Evolutionary conservation across 2,113 vertebrate genomes (phyloP).

Genomic region (Cavia aperea): DNA sequence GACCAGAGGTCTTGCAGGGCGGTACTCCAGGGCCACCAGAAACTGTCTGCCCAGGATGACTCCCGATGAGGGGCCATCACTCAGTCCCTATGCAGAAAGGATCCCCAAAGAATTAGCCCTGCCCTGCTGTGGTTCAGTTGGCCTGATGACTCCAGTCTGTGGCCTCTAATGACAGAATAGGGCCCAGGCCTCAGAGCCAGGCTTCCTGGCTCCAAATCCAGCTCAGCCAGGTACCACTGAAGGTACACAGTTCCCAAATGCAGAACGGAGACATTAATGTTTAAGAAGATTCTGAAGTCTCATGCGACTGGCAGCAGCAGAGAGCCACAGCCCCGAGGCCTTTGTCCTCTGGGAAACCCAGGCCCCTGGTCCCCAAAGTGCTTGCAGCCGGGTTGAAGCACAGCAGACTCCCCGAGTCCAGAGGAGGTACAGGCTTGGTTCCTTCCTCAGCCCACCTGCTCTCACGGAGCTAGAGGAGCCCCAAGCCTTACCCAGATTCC

Average conservation of each 20-base stretch:
- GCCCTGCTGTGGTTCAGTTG: background rate
- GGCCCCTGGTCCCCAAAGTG: fast-evolving
- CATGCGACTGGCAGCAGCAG: background rate
- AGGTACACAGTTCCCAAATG: background rate
- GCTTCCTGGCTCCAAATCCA: background rate
- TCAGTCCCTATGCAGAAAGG: fast-evolving
- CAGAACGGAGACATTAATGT: background rate
- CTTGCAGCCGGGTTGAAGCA: too few species aligned
- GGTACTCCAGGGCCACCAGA: background rate
- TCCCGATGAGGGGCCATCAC: fast-evolving
- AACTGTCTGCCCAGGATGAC: fast-evolving
- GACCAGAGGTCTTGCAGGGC: background rate
- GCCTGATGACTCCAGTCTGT: too few species aligned
- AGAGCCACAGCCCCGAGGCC: background rate
- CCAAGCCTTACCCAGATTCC: slow-evolving; percentile 40
- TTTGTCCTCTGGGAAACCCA: background rate
- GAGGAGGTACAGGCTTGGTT: background rate
- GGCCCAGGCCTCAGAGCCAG: background rate
- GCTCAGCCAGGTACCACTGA: background rate
- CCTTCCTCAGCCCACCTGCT: background rate
- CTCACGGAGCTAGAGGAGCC: background rate
- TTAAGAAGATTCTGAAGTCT: background rate
- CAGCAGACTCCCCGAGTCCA: background rate
- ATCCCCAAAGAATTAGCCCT: background rate
- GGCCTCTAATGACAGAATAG: background rate